phyloP scores from a whole-genome alignment of 2,797 vertebrate genomes.

The Toxotes lorentzi region DNA sequence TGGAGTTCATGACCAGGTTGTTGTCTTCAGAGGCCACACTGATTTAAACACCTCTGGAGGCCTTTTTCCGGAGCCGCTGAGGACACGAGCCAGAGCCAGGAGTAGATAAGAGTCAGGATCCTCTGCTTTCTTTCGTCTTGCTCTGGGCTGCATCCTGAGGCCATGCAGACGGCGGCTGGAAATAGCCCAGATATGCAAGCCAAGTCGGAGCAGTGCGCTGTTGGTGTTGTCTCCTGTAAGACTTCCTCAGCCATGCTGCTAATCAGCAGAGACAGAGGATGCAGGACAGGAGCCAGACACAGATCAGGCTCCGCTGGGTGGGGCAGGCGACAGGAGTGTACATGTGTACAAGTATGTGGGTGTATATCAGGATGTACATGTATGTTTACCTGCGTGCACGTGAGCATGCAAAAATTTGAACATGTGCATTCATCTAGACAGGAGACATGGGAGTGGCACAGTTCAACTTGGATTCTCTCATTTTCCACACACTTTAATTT shows the following conservation, averaged over 20 bases:
- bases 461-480: background rate
- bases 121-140: slow-evolving; percentile 65
- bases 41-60: slow-evolving; percentile 64
- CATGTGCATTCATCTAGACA: background rate
- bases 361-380: slow-evolving; percentile 18
- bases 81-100: slow-evolving; percentile 47
- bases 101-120: slow-evolving; percentile 45
- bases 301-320: slow-evolving; percentile 58
- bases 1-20: slow-evolving; percentile 58
- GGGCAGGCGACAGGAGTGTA: slow-evolving; percentile 27
- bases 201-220: slow-evolving; percentile 50
- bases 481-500: background rate
- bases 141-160: slow-evolving; percentile 63
- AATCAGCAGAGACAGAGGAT: slow-evolving; percentile 73
- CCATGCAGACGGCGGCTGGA: slow-evolving; percentile 58
- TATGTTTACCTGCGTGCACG: background rate
- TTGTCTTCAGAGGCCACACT: slow-evolving; percentile 28
- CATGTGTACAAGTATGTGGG: slow-evolving; percentile 28
- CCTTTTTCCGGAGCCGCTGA: slow-evolving; percentile 55
- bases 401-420: background rate
- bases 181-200: slow-evolving; percentile 75
- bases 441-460: slow-evolving; percentile 1
- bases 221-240: slow-evolving; percentile 56
- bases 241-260: slow-evolving; percentile 62
- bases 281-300: slow-evolving; percentile 63